Conservation (phyloP, 2,113 vertebrate genomes). For the Clarias batrachus region DNA sequence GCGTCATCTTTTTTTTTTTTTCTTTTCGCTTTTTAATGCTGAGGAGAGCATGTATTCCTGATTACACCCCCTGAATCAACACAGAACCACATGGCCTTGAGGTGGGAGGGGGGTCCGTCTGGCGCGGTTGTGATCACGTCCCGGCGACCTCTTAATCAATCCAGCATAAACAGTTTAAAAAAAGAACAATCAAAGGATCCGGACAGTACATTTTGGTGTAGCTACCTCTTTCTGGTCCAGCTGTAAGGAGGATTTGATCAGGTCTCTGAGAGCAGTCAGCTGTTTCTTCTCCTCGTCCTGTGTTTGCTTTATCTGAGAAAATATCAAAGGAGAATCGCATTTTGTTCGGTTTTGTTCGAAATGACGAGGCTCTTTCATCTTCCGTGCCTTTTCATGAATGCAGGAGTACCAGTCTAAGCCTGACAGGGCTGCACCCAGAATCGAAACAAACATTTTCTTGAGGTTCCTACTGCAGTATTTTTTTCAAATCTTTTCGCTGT, state of each 20-base stretch:
- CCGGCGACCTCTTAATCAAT: not conserved
- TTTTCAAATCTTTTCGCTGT: no score
- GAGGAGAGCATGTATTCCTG: not conserved
- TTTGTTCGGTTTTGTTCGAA: no score
- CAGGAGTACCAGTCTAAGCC: not conserved
- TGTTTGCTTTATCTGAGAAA: constrained; percentile 93
- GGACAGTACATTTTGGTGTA: constrained; percentile 34
- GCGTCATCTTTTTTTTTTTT: not conserved
- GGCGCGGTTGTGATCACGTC: not conserved
- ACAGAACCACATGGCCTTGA: not conserved
- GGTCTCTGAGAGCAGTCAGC: constrained; percentile 90
- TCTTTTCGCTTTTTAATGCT: not conserved
- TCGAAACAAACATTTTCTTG: not conserved
- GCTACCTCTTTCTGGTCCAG: constrained; percentile 98
- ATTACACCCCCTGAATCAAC: not conserved
- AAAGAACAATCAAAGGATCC: not conserved
- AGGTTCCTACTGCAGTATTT: not conserved
- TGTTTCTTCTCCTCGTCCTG: constrained; percentile 99
- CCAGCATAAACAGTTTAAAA: not conserved
- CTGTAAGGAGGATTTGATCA: constrained; percentile 97
- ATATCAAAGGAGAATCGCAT: not conserved
- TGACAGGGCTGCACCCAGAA: not conserved
- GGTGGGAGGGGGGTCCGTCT: not conserved
- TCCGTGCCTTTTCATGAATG: not conserved
- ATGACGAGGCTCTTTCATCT: not conserved